Percentiles rank a stretch among this genome's conserved stretches.
These are phyloP conservation scores for Pterobdella sp. DNA, from an alignment of 2,888 invertebrate genomes.

Conservation along the genomic window DNA sequence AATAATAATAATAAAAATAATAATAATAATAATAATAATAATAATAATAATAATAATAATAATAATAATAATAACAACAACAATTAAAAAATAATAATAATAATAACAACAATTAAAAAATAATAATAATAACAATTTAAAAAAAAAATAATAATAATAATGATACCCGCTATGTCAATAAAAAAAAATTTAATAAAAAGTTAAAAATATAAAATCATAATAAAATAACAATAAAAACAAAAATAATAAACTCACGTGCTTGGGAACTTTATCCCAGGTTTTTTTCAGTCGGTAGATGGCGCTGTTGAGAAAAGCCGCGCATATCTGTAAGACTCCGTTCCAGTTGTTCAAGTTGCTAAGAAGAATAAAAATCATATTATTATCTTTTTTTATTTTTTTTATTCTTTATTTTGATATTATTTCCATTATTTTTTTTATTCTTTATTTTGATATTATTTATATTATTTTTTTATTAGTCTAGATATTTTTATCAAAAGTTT, in stretches of 20 bases:
- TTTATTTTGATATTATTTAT: no score
- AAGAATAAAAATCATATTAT: no score
- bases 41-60: not conserved
- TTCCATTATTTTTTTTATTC: no score
- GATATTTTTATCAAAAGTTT: no score
- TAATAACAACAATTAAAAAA: not conserved
- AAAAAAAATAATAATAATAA: not conserved
- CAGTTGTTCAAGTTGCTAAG: conserved; percentile 72
- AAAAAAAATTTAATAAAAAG: not conserved
- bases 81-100: not conserved
- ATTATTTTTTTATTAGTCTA: no score
- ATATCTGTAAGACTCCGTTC: conserved; percentile 82
- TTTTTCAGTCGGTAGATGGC: conserved; percentile 79
- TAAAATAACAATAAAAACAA: not conserved
- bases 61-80: not conserved
- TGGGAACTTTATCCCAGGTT: conserved; percentile 86
- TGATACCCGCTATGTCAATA: not conserved
- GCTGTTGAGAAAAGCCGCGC: conserved; percentile 80
- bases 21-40: not conserved
- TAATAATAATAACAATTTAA: conserved; percentile 7
- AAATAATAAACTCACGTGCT: conserved; percentile 46
- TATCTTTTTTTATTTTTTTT: no score
- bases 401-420: no score
- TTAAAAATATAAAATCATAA: not conserved
- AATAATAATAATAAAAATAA: not conserved